Percentiles rank a stretch among this genome's conserved stretches.
Conservation (phyloP, 2,797 vertebrate species). For the Xiphophorus birchmanni region DNA sequence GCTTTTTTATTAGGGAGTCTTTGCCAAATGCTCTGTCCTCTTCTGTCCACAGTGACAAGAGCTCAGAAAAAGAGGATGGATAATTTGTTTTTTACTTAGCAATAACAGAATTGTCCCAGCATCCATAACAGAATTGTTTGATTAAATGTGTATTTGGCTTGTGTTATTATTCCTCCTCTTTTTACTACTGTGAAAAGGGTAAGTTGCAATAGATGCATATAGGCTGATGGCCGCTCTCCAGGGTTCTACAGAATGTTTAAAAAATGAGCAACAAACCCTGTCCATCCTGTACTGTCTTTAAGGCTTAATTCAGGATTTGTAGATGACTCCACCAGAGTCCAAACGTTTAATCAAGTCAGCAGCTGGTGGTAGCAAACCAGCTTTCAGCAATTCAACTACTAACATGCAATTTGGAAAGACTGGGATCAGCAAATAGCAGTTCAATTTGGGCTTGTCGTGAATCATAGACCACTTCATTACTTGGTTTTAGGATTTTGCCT, state of each 20-base stretch:
- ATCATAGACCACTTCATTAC: neutral
- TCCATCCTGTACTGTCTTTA: neutral
- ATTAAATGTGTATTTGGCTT: neutral
- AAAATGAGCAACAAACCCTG: neutral
- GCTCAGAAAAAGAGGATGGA: neutral
- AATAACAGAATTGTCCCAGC: neutral
- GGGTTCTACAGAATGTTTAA: neutral
- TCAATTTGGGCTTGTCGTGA: neutral
- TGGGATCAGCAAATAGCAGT: neutral
- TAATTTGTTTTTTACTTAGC: neutral
- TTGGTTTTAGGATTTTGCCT: neutral
- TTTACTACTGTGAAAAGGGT: neutral
- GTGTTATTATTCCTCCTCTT: neutral
- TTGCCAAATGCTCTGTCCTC: neutral
- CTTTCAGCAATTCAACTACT: neutral
- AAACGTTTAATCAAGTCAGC: neutral
- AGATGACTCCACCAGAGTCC: neutral
- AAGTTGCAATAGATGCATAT: neutral
- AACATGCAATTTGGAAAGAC: neutral
- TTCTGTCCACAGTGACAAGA: neutral
- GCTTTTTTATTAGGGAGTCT: neutral
- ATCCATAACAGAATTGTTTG: neutral
- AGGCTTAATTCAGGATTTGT: neutral
- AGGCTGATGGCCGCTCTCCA: neutral
- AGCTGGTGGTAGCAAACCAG: neutral